phyloP scores from a whole-genome alignment of 1,140 invertebrate species.

The Caenorhabditis latens region DNA sequence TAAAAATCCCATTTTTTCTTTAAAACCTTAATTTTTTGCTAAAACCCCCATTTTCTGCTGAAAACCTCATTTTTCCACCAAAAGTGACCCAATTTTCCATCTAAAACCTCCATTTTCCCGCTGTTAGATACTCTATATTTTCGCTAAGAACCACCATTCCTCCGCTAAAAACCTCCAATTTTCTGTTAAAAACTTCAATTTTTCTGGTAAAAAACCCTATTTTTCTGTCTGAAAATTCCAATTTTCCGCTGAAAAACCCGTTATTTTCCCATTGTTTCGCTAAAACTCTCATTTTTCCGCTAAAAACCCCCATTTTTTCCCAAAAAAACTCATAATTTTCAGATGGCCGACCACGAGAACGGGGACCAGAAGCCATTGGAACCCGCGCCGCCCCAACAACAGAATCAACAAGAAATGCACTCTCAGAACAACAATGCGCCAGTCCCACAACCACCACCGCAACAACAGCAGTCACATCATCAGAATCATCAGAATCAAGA shows the following conservation, averaged over 20 bases:
- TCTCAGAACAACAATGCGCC: not conserved
- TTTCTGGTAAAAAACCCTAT: too few species aligned
- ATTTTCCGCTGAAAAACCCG: not conserved
- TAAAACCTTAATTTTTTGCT: not conserved
- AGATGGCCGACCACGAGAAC: conserved; percentile 37
- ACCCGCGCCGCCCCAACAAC: too few species aligned
- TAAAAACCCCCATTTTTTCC: not conserved
- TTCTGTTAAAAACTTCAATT: not conserved
- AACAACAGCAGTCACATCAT: not conserved
- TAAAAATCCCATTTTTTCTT: not conserved
- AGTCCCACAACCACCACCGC: not conserved
- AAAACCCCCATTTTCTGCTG: not conserved
- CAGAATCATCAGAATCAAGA: not conserved
- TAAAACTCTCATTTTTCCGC: not conserved
- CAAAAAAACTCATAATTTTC: not conserved
- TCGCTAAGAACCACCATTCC: too few species aligned
- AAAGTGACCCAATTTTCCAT: too few species aligned
- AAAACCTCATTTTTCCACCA: not conserved
- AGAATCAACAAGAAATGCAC: not conserved
- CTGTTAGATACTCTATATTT: not conserved
- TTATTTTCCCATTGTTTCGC: not conserved
- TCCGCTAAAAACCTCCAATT: not conserved
- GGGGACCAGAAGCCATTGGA: not conserved
- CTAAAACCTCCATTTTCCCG: too few species aligned
- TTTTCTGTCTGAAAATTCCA: too few species aligned